Base-by-base conservation (phyloP, 2,797 vertebrate genomes). In the Lemur catta region DNA sequence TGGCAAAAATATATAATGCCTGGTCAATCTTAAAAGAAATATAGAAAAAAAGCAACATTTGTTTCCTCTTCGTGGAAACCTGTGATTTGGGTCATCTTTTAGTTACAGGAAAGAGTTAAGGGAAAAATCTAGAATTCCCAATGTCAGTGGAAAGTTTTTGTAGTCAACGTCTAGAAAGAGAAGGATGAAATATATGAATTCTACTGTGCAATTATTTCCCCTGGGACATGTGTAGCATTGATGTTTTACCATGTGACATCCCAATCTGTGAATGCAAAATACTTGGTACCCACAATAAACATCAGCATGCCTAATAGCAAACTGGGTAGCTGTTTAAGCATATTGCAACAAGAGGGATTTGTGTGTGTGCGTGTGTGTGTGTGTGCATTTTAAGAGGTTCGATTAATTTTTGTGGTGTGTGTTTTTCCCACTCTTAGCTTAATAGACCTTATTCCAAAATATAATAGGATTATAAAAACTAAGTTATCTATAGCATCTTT, bases 51-150 rank as follows among this genome's bases (percentile, higher is more conserved):
- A 24, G 5, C 20, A 72, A 67, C 1, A 7, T 30, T 78, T 84
- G 7, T 55, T 71, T 43, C 13, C 9, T 63, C 18, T 85, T 86
- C 13, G 15, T 76, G 55, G 41, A 24, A 17, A 89, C 11, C 28
- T 75, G 1, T 74, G 38, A 87, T 92, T 91, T 94, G 28, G 88
- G 35, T 50, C 26, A 81, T 93, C 33, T 75, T 72, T 90, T 61
- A 86, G 94, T 76, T n/a, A 35, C 30, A 35, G 38, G 30, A 50
- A 76, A 67, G 28, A 88, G 3, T 6, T 93, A 69, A 95, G 18
- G 74, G 38, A 86, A 87, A 96, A 91, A 63, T 30, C 2, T 86
- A 38, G 50, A 89, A 72, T 81, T 95, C 92, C 35, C 57, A 89
- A 89, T 30, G 30, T 28, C 17, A 82, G 24, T n/a, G 52, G 65